Evolutionary conservation across 2,888 invertebrate species (phyloP).

Genomic region (Tholera decimalis): DNA sequence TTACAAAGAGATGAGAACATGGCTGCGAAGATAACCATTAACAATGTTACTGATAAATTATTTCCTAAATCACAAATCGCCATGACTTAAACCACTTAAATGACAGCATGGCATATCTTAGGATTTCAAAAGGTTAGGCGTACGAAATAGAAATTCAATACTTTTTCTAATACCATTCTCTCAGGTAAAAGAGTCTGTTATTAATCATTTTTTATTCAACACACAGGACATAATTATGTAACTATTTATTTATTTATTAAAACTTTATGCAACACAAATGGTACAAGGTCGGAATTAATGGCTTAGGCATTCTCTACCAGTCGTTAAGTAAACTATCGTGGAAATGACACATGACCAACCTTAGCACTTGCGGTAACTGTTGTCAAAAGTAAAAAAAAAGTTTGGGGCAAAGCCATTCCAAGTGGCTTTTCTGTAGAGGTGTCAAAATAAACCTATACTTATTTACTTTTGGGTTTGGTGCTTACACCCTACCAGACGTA

Average conservation of each 20-base stretch:
- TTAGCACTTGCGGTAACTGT: background rate
- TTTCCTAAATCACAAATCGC: no score
- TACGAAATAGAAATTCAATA: constrained; percentile 1
- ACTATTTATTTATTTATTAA: no score
- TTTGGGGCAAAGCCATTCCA: background rate
- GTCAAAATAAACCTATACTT: background rate
- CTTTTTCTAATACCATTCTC: background rate
- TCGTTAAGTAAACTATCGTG: no score
- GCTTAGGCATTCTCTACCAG: no score
- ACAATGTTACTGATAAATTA: no score
- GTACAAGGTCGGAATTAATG: no score
- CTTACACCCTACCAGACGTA: background rate
- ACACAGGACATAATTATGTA: no score
- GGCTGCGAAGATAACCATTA: background rate
- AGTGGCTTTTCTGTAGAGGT: background rate
- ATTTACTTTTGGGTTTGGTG: background rate
- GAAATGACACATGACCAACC: background rate
- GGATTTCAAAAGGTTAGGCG: constrained; percentile 1
- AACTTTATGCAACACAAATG: no score
- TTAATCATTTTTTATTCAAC: constrained; percentile 12
- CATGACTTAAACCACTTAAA: no score
- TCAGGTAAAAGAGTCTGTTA: constrained; percentile 1
- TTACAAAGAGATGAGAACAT: background rate
- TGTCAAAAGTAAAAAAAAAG: background rate
- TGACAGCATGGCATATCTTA: no score